Conservation (phyloP, 2,113 vertebrate genomes). For the Tachycineta bicolor region DNA sequence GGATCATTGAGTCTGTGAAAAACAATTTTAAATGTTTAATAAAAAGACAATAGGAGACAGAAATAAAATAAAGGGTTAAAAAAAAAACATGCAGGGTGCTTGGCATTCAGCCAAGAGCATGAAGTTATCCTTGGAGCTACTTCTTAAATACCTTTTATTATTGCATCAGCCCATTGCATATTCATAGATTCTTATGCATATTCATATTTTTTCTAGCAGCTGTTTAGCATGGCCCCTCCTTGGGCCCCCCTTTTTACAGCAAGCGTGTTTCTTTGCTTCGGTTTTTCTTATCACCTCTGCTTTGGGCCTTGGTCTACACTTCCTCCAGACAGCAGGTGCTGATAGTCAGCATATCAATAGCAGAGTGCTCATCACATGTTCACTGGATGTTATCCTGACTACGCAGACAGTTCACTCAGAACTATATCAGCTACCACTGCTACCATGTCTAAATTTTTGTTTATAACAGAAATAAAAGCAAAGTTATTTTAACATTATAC, state of each 20-base stretch:
- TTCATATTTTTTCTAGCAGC: not conserved
- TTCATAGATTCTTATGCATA: not conserved
- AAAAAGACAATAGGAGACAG: too few species aligned
- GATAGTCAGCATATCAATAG: not conserved
- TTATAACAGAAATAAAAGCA: not conserved
- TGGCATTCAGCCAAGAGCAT: too few species aligned
- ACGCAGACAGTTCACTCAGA: not conserved
- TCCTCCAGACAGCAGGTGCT: not conserved
- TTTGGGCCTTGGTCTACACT: not conserved
- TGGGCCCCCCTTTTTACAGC: not conserved
- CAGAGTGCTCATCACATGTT: not conserved
- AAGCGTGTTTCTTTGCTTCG: not conserved
- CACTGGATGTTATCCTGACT: not conserved
- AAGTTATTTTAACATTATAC: not conserved
- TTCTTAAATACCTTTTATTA: too few species aligned
- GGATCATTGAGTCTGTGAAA: fast-evolving
- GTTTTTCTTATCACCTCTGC: not conserved
- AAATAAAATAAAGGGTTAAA: too few species aligned
- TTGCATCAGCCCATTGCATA: not conserved
- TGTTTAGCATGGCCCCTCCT: not conserved
- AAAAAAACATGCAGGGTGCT: too few species aligned
- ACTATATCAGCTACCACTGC: not conserved
- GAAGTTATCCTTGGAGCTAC: too few species aligned
- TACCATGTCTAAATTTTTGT: not conserved
- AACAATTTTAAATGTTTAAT: too few species aligned